phyloP scores from a whole-genome alignment of 2,797 vertebrate genomes.

The Naso thynnoides region DNA sequence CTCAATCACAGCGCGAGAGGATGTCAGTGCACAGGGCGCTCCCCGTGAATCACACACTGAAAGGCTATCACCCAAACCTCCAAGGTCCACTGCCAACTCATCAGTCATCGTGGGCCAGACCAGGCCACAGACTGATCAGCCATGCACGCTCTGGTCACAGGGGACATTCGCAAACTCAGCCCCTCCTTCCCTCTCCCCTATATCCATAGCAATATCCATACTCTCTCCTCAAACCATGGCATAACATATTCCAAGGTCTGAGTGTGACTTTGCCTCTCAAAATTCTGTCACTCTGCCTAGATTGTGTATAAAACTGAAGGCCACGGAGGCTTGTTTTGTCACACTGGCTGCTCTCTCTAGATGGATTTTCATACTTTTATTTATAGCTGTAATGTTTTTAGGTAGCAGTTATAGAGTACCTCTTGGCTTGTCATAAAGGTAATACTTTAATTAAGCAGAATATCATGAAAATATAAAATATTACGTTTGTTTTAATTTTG shows the following conservation, averaged over 20 bases:
- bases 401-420: conserved; percentile 15
- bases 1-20: conserved; percentile 82
- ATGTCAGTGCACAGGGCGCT: conserved; percentile 81
- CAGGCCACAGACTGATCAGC: conserved; percentile 79
- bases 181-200: conserved; percentile 57
- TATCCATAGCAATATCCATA: conserved; percentile 75
- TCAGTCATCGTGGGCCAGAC: conserved; percentile 82
- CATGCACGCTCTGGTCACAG: conserved; percentile 78
- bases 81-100: conserved; percentile 85
- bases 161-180: conserved; percentile 75
- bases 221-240: conserved; percentile 51
- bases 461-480: conserved; percentile 16
- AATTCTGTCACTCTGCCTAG: conserved; percentile 69
- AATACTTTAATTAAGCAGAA: conserved; percentile 15
- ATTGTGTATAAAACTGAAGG: conserved; percentile 73
- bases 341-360: conserved; percentile 59
- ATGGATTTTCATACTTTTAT: conserved; percentile 67
- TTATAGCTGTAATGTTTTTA: conserved; percentile 55
- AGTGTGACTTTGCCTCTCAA: conserved; percentile 74
- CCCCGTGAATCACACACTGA: conserved; percentile 86
- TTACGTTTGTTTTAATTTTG: conserved; percentile 1
- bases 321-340: conserved; percentile 64
- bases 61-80: conserved; percentile 88
- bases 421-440: conserved; percentile 21
- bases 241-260: conserved; percentile 79